These are phyloP conservation scores for Pithys albifrons DNA, from an alignment of 2,113 vertebrate genomes.

Conservation along the genomic window DNA sequence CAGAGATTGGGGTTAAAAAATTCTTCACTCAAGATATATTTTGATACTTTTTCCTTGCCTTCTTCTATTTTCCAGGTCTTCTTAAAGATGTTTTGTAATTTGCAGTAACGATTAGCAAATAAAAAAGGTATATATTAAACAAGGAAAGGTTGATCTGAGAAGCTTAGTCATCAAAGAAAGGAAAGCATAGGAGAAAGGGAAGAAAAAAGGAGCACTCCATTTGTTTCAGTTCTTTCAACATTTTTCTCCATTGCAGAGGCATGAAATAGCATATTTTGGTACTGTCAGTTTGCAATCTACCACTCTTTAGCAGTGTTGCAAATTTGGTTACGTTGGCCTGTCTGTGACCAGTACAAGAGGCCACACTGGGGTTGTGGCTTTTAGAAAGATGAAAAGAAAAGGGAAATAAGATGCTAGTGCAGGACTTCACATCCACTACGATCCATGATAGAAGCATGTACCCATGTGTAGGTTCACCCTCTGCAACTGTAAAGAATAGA, in stretches of 20 bases:
- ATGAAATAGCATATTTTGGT: neutral
- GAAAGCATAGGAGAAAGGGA: neutral
- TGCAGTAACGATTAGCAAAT: neutral
- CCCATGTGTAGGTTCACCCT: neutral
- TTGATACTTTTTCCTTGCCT: neutral
- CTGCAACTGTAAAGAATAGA: neutral
- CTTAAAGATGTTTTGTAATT: neutral
- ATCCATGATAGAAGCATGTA: rapidly evolving
- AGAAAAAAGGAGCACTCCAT: neutral
- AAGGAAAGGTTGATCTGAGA: neutral
- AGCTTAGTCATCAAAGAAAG: neutral
- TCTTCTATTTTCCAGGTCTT: neutral
- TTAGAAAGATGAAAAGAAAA: neutral
- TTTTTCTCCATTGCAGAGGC: neutral
- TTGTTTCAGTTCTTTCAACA: neutral
- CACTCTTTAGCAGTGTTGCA: neutral
- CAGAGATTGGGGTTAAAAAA: neutral
- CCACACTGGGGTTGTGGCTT: neutral
- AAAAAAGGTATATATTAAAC: neutral
- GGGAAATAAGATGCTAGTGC: neutral
- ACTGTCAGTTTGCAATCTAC: neutral
- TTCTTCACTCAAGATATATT: neutral
- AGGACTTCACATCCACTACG: neutral
- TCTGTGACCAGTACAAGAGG: neutral
- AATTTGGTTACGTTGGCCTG: neutral